Base-by-base conservation (phyloP, 2,797 vertebrate genomes). In the Masticophis lateralis region DNA sequence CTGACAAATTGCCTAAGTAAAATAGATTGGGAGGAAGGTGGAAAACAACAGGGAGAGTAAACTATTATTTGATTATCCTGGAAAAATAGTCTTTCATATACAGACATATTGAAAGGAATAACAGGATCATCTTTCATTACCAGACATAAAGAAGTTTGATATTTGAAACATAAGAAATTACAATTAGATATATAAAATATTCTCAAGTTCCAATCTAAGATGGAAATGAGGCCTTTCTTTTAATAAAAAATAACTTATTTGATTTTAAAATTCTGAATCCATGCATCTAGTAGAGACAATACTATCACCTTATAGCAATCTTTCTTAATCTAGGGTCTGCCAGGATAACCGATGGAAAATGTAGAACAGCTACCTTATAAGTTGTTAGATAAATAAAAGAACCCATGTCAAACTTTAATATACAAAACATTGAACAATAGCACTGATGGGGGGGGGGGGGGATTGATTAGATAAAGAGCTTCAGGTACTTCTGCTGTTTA, bases 111-210 rank as follows among this genome's bases (percentile, higher is more conserved):
- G 32, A 61, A 60, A 61, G 14, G 32, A 88, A 25, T n/a, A 55
- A 18, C 7, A 37, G 3, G n/a, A 20, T 74, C 18, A 91, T 92
- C 91, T 92, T 59, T 88, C 66, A 79, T 59, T 86, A 94, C 57
- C 13, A 91, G 88, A 88, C 6, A 32, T 55, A 27, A 88, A 87
- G 56, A 94, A 94, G 83, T 63, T 25, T 86, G 86, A 87, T 60
- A 47, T 95, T 95, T 88, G 92, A 95, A 94, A 88, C 94, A 27
- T 91, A 0, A 0, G 89, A 96, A 93, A 60, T 47, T 90, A 66
- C 2, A 51, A 93, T 93, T 95, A 95, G 56, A 92, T 43, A 92
- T 90, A 16, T 87, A 79, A n/a, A 92, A 93, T 51, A 86, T 90
- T 69, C 27, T 91, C 91, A 95, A 92, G 86, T 60, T 94, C 92